Base-by-base conservation (phyloP, 2,797 vertebrate species). In the Pipistrellus pipistrellus region DNA sequence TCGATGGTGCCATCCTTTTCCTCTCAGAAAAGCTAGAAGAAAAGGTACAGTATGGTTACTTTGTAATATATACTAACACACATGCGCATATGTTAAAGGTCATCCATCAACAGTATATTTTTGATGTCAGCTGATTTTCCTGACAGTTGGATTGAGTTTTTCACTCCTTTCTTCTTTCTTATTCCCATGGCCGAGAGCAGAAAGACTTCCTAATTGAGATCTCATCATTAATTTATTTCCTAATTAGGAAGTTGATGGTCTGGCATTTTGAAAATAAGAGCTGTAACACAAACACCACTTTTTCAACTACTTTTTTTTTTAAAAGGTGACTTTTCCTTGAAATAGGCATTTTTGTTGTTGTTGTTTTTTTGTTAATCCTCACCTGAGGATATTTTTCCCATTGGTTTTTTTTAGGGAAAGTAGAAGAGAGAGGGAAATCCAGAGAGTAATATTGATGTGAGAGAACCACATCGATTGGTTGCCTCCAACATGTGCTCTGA, bases 1-100 rank as follows among this genome's bases (percentile, higher is more conserved):
- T 97, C 3, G 96, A 97, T 89, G 97, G 96, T 23, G 23, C 69
- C 44, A 75, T 55, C 4, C 97, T 98, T 76, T 98, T 98, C 87
- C 94, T 98, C 10, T 88, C 96, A 75, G 77, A 96, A 59, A 97
- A 97, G 15, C 90, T 97, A 30, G 91, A 97, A 88, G 93, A 97
- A 51, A 93, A 97, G 96, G 97, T 98, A 97, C 53, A 46, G 55
- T 89, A 35, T 27, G 30, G 38, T 75, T 27, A 13, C 7, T 69
- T 78, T 75, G 84, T 27, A 27, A 38, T 30, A 32, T 48, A 53
- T 6, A 30, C 30, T 2, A 9, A 27, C 75, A 55, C 20, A 44
- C 30, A 81, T 0, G 6, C 0, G 3, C 2, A 4, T 30, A 30
- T 8, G 15, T 2, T 13, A 51, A 44, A 4, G 69, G 8, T 4